phyloP scores from a whole-genome alignment of 1,140 invertebrate genomes.

The Hermetia illucens region DNA sequence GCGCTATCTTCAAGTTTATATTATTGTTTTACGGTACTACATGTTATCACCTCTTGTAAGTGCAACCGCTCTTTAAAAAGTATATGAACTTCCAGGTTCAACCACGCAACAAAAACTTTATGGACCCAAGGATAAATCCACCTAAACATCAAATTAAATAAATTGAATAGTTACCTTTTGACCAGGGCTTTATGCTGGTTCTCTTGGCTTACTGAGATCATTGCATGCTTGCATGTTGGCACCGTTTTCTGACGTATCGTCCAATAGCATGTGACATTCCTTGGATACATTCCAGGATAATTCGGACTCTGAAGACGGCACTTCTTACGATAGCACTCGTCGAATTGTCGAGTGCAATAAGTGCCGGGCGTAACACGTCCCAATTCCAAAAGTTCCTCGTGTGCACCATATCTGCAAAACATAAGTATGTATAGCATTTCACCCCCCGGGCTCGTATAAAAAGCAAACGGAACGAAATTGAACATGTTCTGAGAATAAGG shows the following conservation, averaged over 20 bases:
- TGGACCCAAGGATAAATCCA: too few species aligned
- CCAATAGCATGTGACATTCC: conserved; percentile 73
- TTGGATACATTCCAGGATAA: conserved; percentile 80
- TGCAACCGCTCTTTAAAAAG: too few species aligned
- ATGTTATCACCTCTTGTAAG: too few species aligned
- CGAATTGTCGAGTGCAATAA: conserved; percentile 74
- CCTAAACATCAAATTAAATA: conserved; percentile 8
- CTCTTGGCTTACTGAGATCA: conserved; percentile 66
- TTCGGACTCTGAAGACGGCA: conserved; percentile 78
- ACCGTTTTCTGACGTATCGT: conserved; percentile 66
- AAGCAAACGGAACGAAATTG: too few species aligned
- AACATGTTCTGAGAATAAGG: too few species aligned
- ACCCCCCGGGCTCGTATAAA: too few species aligned
- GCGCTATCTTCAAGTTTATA: too few species aligned
- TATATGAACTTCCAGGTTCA: too few species aligned
- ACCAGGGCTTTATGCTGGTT: conserved; percentile 56
- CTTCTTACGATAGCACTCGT: conserved; percentile 70
- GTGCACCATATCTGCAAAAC: conserved; percentile 43
- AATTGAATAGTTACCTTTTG: conserved; percentile 35
- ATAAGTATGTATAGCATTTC: too few species aligned
- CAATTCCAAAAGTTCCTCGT: conserved; percentile 53
- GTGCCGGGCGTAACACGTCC: conserved; percentile 70
- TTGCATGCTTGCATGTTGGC: conserved; percentile 74
- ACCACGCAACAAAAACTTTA: too few species aligned
- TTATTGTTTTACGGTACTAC: too few species aligned